These are phyloP conservation scores for Drosophila novamexicana DNA, from an alignment of 1,140 invertebrate species.

Conservation along the genomic window DNA sequence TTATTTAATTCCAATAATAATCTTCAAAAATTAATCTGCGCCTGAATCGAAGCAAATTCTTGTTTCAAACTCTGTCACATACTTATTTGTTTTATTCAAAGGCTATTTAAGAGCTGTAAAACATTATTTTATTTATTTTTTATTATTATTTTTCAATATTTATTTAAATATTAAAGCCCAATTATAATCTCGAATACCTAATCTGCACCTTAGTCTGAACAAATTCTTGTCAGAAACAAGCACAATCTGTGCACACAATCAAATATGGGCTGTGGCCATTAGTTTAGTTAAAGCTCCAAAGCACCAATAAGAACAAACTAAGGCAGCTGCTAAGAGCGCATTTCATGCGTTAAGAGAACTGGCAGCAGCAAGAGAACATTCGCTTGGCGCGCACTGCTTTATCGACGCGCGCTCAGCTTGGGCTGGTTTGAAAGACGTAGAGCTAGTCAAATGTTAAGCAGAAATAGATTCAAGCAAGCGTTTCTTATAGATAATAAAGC, in stretches of 20 bases:
- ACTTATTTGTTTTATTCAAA: no score
- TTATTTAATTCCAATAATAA: no score
- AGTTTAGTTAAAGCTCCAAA: constrained; percentile 4
- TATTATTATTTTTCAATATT: no score
- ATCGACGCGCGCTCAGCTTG: constrained; percentile 25
- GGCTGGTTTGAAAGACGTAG: not conserved
- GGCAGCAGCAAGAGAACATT: constrained; percentile 18
- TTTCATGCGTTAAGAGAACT: constrained; percentile 1
- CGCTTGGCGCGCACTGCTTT: constrained; percentile 40
- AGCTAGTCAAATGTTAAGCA: not conserved
- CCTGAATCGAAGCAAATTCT: no score
- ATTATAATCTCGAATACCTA: not conserved
- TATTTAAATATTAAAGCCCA: no score
- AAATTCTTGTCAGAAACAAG: not conserved
- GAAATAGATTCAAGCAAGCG: not conserved
- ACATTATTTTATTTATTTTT: no score
- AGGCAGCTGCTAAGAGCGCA: constrained; percentile 4
- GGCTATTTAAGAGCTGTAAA: no score
- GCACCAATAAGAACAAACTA: constrained; percentile 47
- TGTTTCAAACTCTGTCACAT: no score
- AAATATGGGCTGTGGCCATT: constrained; percentile 40
- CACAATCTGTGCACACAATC: not conserved
- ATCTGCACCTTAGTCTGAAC: not conserved
- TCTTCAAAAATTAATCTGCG: no score
- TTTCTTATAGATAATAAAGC: constrained; percentile 14